Percentiles rank a stretch among this genome's conserved stretches.
Evolutionary conservation across 1,140 invertebrate genomes (phyloP).

Genomic region (Himalopsyche phryganea): DNA sequence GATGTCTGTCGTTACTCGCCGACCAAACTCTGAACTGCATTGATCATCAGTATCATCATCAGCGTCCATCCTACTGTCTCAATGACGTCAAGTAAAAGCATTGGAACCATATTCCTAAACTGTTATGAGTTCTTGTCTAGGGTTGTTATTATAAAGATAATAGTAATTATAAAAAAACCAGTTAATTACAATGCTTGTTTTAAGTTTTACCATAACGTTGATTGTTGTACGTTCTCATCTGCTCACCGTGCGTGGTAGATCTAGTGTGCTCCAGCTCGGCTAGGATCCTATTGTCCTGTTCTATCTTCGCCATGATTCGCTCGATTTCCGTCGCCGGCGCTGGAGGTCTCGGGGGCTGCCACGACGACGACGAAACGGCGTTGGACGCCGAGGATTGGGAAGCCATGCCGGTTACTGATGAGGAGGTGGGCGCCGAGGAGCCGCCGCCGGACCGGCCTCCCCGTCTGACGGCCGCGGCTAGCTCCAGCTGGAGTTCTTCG

Average conservation of each 20-base stretch:
- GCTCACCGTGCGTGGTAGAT: conserved; percentile 51
- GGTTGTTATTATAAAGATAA: no score
- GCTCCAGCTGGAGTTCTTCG: conserved; percentile 82
- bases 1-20: no score
- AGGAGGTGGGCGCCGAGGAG: conserved; percentile 37
- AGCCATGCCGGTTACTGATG: conserved; percentile 40
- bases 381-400: conserved; percentile 36
- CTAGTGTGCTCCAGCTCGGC: conserved; percentile 84
- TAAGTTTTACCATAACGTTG: no score
- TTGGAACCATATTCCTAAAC: no score
- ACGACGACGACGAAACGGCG: conserved; percentile 38
- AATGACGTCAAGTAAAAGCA: no score
- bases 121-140: no score
- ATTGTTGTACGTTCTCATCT: no score
- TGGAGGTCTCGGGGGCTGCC: conserved; percentile 53
- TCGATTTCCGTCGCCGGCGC: conserved; percentile 80
- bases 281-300: conserved; percentile 81
- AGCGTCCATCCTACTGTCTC: no score
- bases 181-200: no score
- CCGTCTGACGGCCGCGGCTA: conserved; percentile 60
- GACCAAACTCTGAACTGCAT: no score
- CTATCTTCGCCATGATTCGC: conserved; percentile 90
- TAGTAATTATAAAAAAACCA: no score
- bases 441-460: conserved; percentile 36
- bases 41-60: no score